Conservation (phyloP, 1,140 invertebrate species). For the Drosophila pallidifrons region DNA sequence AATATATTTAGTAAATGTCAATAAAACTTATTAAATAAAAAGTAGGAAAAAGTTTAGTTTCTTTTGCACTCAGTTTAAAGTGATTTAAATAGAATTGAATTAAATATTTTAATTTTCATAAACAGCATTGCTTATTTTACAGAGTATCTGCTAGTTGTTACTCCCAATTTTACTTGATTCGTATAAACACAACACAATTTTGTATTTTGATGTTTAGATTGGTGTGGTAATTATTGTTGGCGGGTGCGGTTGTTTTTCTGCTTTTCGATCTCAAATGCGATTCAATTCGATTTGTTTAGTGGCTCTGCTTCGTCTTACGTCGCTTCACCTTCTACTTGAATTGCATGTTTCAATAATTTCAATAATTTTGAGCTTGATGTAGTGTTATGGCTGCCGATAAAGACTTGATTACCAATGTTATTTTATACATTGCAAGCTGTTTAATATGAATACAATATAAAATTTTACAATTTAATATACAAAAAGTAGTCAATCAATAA, state of each 20-base stretch:
- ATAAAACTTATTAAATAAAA: not conserved
- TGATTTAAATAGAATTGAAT: no score
- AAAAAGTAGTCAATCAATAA: no score
- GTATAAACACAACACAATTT: slow-evolving; percentile 34
- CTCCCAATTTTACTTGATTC: not conserved
- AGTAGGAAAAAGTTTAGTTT: no score
- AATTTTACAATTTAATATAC: no score
- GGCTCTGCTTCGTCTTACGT: slow-evolving; percentile 5
- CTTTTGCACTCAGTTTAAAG: no score
- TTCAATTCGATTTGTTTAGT: slow-evolving; percentile 18
- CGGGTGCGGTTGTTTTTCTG: slow-evolving; percentile 50
- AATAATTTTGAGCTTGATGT: slow-evolving; percentile 70
- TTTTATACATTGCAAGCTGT: not conserved
- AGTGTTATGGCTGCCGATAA: slow-evolving; percentile 17
- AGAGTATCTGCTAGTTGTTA: slow-evolving; percentile 2
- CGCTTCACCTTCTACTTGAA: slow-evolving; percentile 8
- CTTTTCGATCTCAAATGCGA: slow-evolving; percentile 6
- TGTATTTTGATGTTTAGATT: slow-evolving; percentile 49
- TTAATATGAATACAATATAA: no score
- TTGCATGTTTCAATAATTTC: slow-evolving; percentile 67
- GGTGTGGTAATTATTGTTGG: slow-evolving; percentile 43
- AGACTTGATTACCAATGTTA: not conserved
- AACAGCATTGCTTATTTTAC: not conserved
- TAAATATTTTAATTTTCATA: no score
- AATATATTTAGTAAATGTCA: not conserved